These are phyloP conservation scores for Apodemia mormo DNA, from an alignment of 2,888 invertebrate species.

Conservation along the genomic window DNA sequence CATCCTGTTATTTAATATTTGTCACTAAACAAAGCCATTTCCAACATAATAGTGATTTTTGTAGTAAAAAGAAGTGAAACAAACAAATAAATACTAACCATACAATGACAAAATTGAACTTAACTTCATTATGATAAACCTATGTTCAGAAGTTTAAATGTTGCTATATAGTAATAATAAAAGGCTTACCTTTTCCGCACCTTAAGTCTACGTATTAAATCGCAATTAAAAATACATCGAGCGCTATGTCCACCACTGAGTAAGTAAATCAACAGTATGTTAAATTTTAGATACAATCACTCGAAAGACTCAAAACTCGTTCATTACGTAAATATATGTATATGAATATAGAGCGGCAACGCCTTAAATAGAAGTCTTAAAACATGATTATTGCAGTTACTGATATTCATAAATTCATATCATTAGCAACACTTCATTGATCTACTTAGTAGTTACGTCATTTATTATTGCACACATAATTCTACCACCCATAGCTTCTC, in stretches of 20 bases:
- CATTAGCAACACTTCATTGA: background rate
- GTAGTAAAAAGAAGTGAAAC: too few species aligned
- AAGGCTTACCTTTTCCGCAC: background rate
- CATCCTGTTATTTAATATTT: too few species aligned
- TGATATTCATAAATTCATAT: background rate
- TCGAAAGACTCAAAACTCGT: slow-evolving; percentile 3
- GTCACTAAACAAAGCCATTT: too few species aligned
- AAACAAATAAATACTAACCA: too few species aligned
- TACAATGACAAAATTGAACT: background rate
- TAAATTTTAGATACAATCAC: background rate
- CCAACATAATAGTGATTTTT: too few species aligned
- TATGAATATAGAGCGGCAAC: background rate
- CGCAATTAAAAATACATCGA: background rate
- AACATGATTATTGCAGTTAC: background rate
- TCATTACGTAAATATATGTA: background rate
- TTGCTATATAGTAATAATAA: background rate
- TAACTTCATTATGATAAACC: background rate
- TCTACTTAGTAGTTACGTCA: background rate
- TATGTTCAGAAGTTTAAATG: too few species aligned
- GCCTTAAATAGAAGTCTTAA: background rate
- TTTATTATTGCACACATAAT: background rate
- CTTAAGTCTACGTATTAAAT: background rate
- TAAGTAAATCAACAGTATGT: slow-evolving; percentile 12
- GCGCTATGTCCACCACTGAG: slow-evolving; percentile 1
- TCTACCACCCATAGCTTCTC: too few species aligned